Conservation (phyloP, 2,888 invertebrate species). For the Lasioglossum vierecki region DNA sequence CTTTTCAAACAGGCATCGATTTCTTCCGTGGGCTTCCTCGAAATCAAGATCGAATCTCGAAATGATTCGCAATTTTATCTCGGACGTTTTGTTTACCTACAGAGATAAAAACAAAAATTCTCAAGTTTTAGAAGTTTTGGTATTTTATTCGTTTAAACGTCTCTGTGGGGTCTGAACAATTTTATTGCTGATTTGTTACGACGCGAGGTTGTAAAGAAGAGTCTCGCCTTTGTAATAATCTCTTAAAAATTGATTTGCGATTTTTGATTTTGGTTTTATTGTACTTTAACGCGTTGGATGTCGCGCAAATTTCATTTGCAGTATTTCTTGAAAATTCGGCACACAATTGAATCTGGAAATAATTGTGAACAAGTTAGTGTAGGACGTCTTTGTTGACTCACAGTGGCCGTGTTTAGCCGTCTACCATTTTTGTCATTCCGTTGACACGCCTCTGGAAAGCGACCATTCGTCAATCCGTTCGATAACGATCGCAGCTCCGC, state of each 20-base stretch:
- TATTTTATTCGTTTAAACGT: not conserved
- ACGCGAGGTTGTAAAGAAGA: not conserved
- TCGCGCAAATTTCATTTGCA: not conserved
- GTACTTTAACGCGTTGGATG: not conserved
- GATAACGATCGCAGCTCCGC: not conserved
- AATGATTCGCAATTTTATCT: not conserved
- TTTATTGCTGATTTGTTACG: not conserved
- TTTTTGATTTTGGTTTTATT: not conserved
- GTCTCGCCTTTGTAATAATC: not conserved
- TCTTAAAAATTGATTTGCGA: not conserved
- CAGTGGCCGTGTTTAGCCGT: not conserved
- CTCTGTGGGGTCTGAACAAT: not conserved
- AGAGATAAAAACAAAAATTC: not conserved
- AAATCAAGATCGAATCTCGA: not conserved
- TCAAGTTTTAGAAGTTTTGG: not conserved
- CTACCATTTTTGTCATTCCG: not conserved
- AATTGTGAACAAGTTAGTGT: not conserved
- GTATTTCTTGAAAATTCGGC: not conserved
- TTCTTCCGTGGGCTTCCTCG: conserved; percentile 7
- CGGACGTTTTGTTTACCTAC: not conserved
- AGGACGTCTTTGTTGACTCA: not conserved
- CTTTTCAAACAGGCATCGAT: conserved; percentile 3
- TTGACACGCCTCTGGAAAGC: not conserved
- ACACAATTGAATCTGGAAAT: not conserved
- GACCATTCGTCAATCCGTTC: conserved; percentile 5